Base-by-base conservation (phyloP, 2,113 vertebrate species). In the Oryctolagus cuniculus region DNA sequence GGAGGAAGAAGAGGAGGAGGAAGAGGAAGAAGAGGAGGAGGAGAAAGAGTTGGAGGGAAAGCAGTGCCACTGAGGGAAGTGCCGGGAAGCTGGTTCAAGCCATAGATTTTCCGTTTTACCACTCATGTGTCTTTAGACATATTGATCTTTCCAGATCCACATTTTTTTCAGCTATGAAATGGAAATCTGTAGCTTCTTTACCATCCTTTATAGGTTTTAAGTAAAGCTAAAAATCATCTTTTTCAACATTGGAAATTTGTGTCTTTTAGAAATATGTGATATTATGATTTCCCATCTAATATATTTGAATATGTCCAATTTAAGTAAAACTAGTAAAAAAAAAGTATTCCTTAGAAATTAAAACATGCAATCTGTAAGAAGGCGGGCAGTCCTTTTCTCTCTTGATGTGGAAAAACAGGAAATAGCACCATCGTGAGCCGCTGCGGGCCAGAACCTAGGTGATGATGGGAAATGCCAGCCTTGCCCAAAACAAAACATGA, bases 261-360 rank as follows among this genome's bases (percentile, higher is more conserved):
- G 3, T 49, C 24, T 69, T 84, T 67, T 69, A 64, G 95, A 78
- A 89, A 80, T 22, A 69, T 22, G 21, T 84, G 25, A 80, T 69
- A 74, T 79, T 49, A 55, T 80, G 44, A 44, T 92, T 36, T 10
- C 17, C 4, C 73, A 10, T 49, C 0, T 51, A 34, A 19, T 75
- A 49, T 75, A 81, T 36, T 64, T 89, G 27, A 58, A 34, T 70
- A 81, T 53, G 80, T 77, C 74, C 34, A 85, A 85, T 74, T 80
- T 51, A 88, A 83, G 13, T 72, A 64, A 91, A 93, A 84, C 31
- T 51, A 6, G 3, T 79, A 27, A 78, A 89, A 58, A 78, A 89
- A 90, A 61, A 27, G 11, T 63, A 4, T 51, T 24, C 2, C 24
- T 63, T 29, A 53, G 36, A 87, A 91, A 69, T 61, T 55, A 77